phyloP scores from a whole-genome alignment of 2,797 vertebrate genomes.

The Acanthornis magna region DNA sequence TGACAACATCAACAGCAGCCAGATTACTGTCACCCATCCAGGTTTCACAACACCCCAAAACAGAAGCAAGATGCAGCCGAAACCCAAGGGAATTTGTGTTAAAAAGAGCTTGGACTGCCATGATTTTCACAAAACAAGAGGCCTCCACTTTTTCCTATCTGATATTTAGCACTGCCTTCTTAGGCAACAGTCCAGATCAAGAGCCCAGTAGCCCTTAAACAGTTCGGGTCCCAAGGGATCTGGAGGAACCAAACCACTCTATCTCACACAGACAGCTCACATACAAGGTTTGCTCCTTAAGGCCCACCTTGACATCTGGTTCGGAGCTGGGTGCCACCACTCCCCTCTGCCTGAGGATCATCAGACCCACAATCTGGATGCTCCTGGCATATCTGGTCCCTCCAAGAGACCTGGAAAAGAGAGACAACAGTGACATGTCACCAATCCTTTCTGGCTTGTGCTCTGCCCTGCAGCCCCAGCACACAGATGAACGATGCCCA shows the following conservation, averaged over 20 bases:
- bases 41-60: background rate
- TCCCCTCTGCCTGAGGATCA: background rate
- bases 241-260: background rate
- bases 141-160: background rate
- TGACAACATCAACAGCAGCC: background rate
- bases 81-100: background rate
- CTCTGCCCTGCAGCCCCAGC: background rate
- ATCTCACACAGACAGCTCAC: background rate
- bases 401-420: background rate
- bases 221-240: background rate
- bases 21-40: background rate
- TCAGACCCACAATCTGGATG: background rate
- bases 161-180: background rate
- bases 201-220: background rate
- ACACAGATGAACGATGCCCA: rapidly evolving
- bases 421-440: background rate
- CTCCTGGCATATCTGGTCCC: background rate
- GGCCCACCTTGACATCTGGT: background rate
- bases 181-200: background rate
- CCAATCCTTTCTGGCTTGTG: background rate
- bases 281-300: background rate
- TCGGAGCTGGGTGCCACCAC: background rate
- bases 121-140: background rate
- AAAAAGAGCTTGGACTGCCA: background rate
- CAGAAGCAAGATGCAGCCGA: background rate